Base-by-base conservation (phyloP, 1,140 invertebrate species). In the Hyles vespertilio region DNA sequence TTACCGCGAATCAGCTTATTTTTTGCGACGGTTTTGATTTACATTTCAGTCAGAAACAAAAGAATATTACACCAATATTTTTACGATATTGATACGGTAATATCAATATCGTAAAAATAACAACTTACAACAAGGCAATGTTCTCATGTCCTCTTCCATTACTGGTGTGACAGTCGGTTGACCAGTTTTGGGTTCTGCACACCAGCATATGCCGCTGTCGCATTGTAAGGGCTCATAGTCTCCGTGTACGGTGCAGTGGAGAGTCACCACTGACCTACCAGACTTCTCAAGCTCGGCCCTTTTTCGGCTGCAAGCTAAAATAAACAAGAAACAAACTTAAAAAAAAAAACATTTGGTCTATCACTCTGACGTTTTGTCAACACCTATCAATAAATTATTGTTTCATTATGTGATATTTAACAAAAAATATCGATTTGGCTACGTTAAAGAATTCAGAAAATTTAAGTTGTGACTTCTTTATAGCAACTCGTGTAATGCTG, bases 221-320 rank as follows among this genome's bases (percentile, higher is more conserved):
- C 92, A 93, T 72, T 93, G 92, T 34, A 93, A 67, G 5, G 76
- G 75, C 65, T 93, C 92, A 66, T 91, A 93, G 79, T 92, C 92
- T 6, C 92, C 92, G 62, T 83, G 83, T 6, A 72, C 50, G 11
- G 90, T 84, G 69, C 92, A 93, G 69, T 93, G 92, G 5, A 93
- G 78, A 10, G 90, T 89, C 5, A 90, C 86, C 3, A 81, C 70
- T 2, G 65, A 74, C 2, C 77, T 72, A 11, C 83, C 87, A 0
- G 59, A 32, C 3, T 68, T 74, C 63, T 90, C 81, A 56, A 92
- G 57, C 63, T 92, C 90, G 5, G 84, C 76, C 62, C 90, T 87
- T 56, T 74, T 84, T 33, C 91, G 71, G 62, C 92, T 93, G 67
- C 92, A 93, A 11, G 91, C 91, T 92, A 58, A 7, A 73, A 73